Evolutionary conservation across 2,113 vertebrate species (phyloP).

Genomic region (Oreocharis arfaki): DNA sequence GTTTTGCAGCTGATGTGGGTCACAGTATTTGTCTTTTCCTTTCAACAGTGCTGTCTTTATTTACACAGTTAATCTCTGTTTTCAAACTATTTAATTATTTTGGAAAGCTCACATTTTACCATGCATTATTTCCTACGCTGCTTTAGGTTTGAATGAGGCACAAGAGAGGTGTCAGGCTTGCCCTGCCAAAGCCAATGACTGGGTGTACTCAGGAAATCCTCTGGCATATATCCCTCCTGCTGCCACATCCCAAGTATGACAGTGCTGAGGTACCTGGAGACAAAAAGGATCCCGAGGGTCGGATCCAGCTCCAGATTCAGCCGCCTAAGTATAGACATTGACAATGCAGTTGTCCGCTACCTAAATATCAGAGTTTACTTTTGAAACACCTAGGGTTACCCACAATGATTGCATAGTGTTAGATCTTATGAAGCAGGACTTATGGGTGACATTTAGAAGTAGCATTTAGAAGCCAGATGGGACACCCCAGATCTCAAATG

Average conservation of each 20-base stretch:
- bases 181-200: background rate
- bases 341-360: background rate
- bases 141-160: background rate
- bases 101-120: background rate
- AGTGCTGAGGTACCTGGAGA: background rate
- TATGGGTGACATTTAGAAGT: background rate
- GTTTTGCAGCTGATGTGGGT: constrained; percentile 10
- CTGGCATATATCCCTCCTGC: background rate
- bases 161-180: background rate
- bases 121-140: background rate
- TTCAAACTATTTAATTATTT: background rate
- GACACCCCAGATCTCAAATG: background rate
- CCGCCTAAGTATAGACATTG: background rate
- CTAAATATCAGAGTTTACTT: background rate
- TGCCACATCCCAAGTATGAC: background rate
- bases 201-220: background rate
- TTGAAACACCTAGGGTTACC: background rate
- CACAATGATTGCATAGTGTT: background rate
- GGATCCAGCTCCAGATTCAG: background rate
- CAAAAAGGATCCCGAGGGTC: background rate
- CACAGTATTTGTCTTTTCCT: background rate
- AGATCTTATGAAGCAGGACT: background rate
- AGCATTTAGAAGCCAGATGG: background rate
- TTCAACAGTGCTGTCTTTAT: background rate
- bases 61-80: constrained; percentile 18